Base-by-base conservation (phyloP, 2,888 invertebrate species). In the Zootermopsis nevadensis region DNA sequence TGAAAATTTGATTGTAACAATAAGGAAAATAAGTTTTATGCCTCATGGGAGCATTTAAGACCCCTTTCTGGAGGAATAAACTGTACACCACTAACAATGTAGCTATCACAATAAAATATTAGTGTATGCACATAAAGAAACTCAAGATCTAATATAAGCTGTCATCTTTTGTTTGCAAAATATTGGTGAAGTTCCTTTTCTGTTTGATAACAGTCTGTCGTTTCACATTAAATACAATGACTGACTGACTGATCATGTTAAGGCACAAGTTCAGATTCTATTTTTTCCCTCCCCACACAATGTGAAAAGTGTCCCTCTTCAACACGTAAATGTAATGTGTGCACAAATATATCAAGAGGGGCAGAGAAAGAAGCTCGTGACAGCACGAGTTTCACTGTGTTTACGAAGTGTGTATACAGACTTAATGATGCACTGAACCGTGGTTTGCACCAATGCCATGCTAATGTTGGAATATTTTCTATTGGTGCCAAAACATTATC, bases 241-340 rank as follows among this genome's bases (percentile, higher is more conserved):
- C n/a, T 74, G 74, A 74, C 74, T 74, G 74, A 38, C n/a, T 74
- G 74, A 74, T 74, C 74, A 74, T 74, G 74, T 74, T 74, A 74
- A 74, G 74, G 74, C 74, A 74, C 74, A 74, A 74, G 74, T 74
- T 74, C n/a, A 38, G 10, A 38, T 74, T 74, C n/a, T 42, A n/a
- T 74, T 38, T 60, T 15, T 22, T 38, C 24, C 69, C n/a, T 19
- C 3, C 38, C 74, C 74, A 74, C 74, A 74, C 74, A 74, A 74
- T 24, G n/a, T 72, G 8, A 72, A 72, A 72, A 72, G 35, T 72
- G 31, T 74, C 42, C n/a, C 74, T 33, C 74, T 1, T 74, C 74
- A 74, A 74, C 72, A 33, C 33, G 72, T 72, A 31, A 35, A 74
- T 74, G 42, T 38, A 42, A 24, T 24, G n/a, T 42, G 74, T 35